These are phyloP conservation scores for Helicoverpa assulta DNA, from an alignment of 2,888 invertebrate genomes.

Conservation along the genomic window DNA sequence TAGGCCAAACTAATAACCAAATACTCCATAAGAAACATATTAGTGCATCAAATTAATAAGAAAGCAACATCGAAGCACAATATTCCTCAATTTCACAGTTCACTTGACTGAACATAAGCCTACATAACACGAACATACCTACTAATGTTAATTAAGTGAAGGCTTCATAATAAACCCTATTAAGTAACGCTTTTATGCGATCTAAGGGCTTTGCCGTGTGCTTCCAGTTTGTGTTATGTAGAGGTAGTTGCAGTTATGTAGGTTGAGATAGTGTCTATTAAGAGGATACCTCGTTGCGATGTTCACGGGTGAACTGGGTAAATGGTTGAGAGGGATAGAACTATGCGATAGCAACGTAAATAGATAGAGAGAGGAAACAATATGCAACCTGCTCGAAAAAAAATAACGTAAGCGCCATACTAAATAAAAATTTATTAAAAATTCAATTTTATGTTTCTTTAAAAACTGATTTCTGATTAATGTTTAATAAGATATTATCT, in stretches of 20 bases:
- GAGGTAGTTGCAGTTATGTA: conserved; percentile 5
- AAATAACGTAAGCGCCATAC: too few relatives aligned
- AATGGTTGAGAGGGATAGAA: too few relatives aligned
- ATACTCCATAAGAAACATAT: neutral
- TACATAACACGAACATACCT: neutral
- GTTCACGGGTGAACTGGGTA: too few relatives aligned
- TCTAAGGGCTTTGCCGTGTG: conserved; percentile 61
- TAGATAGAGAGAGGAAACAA: too few relatives aligned
- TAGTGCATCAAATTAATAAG: neutral
- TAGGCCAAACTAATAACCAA: neutral
- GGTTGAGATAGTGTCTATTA: neutral
- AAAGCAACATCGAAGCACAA: conserved; percentile 8
- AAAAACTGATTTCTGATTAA: too few relatives aligned
- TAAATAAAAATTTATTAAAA: too few relatives aligned
- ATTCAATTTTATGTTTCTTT: too few relatives aligned
- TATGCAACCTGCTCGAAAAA: too few relatives aligned
- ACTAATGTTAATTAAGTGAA: conserved; percentile 59
- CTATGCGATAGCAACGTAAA: too few relatives aligned
- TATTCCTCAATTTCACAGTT: conserved; percentile 57
- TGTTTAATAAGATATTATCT: too few relatives aligned
- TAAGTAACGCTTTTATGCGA: conserved; percentile 58
- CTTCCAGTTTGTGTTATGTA: conserved; percentile 43
- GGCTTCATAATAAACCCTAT: conserved; percentile 63
- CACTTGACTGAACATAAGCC: conserved; percentile 49
- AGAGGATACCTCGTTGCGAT: too few relatives aligned